These are phyloP conservation scores for Lepisosteus oculatus DNA, from an alignment of 2,113 vertebrate genomes.

Conservation along the genomic window DNA sequence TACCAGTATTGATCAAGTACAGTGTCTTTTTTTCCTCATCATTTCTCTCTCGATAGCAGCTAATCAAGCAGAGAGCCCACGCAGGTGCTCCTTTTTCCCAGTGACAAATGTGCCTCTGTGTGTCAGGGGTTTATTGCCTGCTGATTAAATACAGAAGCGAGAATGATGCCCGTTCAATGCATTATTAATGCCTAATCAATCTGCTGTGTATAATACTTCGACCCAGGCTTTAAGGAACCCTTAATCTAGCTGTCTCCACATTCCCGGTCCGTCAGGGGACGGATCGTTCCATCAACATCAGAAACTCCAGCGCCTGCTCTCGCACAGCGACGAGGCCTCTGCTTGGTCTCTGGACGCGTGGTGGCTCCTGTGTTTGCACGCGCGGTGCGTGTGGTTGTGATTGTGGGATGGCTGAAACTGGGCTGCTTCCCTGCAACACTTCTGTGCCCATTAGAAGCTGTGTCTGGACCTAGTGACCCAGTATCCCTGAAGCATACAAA, in stretches of 20 bases:
- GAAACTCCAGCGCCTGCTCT: too few species aligned
- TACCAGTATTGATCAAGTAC: conserved; percentile 23
- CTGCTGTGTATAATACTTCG: conserved; percentile 35
- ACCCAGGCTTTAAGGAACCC: conserved; percentile 29
- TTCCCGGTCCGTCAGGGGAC: too few species aligned
- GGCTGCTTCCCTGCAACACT: too few species aligned
- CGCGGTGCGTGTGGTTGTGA: too few species aligned
- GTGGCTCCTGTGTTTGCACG: too few species aligned
- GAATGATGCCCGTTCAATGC: conserved; percentile 35
- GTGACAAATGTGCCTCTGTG: conserved; percentile 32
- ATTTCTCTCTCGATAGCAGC: conserved; percentile 34
- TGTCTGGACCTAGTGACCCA: too few species aligned
- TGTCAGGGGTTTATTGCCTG: conserved; percentile 11
- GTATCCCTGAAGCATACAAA: too few species aligned
- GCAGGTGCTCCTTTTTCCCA: conserved; percentile 27
- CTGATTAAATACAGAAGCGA: conserved; percentile 30
- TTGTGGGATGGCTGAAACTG: too few species aligned
- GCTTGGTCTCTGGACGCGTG: too few species aligned
- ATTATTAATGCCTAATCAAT: conserved; percentile 48
- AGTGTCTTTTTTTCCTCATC: conserved; percentile 16
- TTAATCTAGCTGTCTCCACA: conserved; percentile 30
- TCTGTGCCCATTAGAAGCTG: too few species aligned
- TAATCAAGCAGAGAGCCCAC: conserved; percentile 2
- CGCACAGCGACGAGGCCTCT: too few species aligned
- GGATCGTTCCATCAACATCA: too few species aligned